Evolutionary conservation across 2,113 vertebrate genomes (phyloP), one percentile per base, ranked within the genome.

Genomic region (Ciconia stormi): DNA sequence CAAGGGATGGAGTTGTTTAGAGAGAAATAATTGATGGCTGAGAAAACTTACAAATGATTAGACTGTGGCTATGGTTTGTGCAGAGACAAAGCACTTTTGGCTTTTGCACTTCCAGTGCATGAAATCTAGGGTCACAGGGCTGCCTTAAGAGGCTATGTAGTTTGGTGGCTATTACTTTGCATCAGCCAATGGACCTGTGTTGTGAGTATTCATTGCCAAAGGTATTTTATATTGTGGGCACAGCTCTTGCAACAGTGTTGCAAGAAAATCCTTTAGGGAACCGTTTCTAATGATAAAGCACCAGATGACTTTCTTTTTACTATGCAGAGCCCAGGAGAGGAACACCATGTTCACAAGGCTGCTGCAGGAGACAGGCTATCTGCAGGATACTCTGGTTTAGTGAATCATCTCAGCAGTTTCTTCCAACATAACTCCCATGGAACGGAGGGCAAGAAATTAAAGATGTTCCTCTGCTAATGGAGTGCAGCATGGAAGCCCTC

Each of bases 401-500:
- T 80, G 46, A 83, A 82, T 85, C 58, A 30, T 44, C 66, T 86
- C 84, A 93, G 87, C 67, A 73, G 58, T 81, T 95, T 70, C 79
- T 70, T 82, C 69, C 87, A 91, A 32, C 18, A 12, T 25, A 89
- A 65, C 4, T 91, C 73, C 84, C 46, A 26, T 16, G 53, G 38
- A 95, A 82, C 0, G 0, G 20, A 89, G 70, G 62, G 78, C 89
- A 91, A 95, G 89, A 91, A 94, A 93, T 94, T 83, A 91, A 80
- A 74, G 53, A 76, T 94, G 38, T 50, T 91, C 50, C 58, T 77
- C 46, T 93, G 70, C 70, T 96, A 89, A 95, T 82, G 66, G 77
- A 87, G 62, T 89, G 69, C 84, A 67, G 53, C 6, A 0, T 59
- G 70, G 89, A 82, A 97, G 23, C 53, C 82, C 53, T 94, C 26